Base-by-base conservation (phyloP, 2,888 invertebrate genomes). In the Trichogramma evanescens region DNA sequence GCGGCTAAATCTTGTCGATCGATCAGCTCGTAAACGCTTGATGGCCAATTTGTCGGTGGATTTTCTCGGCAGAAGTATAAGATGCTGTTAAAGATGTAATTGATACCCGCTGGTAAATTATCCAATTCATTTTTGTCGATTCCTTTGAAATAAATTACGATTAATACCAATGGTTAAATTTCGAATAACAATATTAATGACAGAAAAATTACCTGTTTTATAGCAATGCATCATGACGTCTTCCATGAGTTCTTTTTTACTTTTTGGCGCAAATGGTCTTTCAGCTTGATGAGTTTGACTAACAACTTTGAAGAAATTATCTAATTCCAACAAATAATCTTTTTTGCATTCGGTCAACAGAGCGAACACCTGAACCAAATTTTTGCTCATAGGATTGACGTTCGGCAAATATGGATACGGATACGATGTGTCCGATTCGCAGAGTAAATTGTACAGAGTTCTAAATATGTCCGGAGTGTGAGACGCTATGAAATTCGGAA, bases 21-120 rank as follows among this genome's bases (percentile, higher is more conserved):
- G 46, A 90, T 82, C 44, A 92, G 80, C 59, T 82, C 82, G 75
- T 89, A 91, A 0, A 88, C 87, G 39, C 83, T 82, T 38, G 82
- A 80, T 0, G 88, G 84, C 89, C 91, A 91, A 74, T 85, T 85
- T 42, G 85, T 81, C 0, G 89, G 88, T 0, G 91, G 91, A 61
- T 83, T 81, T 68, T 84, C 83, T 70, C 90, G 83, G 68, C 89
- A 88, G 66, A 83, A 80, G 75, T 88, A 86, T 64, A 91, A 83
- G 10, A 86, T 83, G 73, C 89, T 85, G 65, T 86, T 82, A 0
- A 90, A 78, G 10, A 89, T 81, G 2, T 89, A 79, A 6, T 85
- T 82, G n/a, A 91, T 78, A 0, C 89, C 89, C 0, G 86, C 82
- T 0, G 91, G 90, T 39, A 91, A 79, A 58, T 82, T 84, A 69